Evolutionary conservation across 2,888 invertebrate species (phyloP).

Genomic region (Clunio marinus): DNA sequence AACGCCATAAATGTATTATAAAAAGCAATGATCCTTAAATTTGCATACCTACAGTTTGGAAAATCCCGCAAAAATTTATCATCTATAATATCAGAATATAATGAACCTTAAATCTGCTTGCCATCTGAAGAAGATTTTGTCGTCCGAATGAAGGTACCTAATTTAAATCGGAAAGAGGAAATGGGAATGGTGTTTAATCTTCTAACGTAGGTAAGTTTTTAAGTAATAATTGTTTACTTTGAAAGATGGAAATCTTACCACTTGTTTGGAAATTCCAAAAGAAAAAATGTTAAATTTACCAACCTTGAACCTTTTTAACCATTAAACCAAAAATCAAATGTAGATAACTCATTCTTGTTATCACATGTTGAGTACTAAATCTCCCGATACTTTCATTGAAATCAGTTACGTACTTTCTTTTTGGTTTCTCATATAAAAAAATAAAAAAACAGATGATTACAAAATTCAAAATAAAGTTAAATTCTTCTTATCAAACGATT

Average conservation of each 20-base stretch:
- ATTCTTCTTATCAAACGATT: no score
- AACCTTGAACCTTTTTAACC: no score
- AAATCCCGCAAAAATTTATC: not conserved
- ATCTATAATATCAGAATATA: not conserved
- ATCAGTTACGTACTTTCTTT: no score
- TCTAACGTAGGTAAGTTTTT: not conserved
- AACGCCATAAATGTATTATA: not conserved
- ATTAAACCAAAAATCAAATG: no score
- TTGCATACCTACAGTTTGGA: not conserved
- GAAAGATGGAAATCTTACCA: not conserved
- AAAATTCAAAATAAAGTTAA: no score
- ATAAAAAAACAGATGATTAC: no score
- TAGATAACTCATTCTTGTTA: no score
- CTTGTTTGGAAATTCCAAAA: constrained; percentile 31
- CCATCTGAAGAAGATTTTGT: constrained; percentile 16
- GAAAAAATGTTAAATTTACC: no score
- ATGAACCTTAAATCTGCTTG: not conserved
- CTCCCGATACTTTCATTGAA: no score
- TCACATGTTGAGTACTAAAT: no score
- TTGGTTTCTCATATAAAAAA: no score
- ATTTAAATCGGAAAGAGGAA: constrained; percentile 7
- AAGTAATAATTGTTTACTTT: not conserved
- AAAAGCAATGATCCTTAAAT: not conserved
- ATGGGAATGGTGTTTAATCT: not conserved
- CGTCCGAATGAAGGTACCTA: not conserved